Percentiles rank a stretch among this genome's conserved stretches.
Conservation (phyloP, 2,888 invertebrate genomes). For the Lamellibrachia satsuma region DNA sequence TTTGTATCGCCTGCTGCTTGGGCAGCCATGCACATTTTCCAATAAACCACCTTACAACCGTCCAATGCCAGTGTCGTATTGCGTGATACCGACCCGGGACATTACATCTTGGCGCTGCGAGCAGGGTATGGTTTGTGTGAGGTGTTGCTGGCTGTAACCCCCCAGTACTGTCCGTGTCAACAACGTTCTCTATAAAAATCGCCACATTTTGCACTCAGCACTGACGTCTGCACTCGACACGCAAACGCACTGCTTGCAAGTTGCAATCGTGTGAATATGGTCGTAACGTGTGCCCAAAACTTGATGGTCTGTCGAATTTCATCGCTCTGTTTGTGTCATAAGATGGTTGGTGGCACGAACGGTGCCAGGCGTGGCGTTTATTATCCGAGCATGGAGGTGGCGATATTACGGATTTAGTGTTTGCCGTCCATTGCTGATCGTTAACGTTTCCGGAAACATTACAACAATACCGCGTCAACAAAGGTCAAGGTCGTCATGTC, state of each 20-base stretch:
- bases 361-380: not conserved
- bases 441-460: conserved; percentile 10
- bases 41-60: too few relatives aligned
- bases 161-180: not conserved
- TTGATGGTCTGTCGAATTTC: conserved; percentile 1
- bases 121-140: too few relatives aligned
- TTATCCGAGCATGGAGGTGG: not conserved
- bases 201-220: conserved; percentile 17
- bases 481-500: not conserved
- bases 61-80: too few relatives aligned
- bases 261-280: not conserved
- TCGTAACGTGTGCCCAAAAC: not conserved
- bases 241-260: not conserved
- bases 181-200: not conserved
- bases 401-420: not conserved
- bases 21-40: too few relatives aligned
- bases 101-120: too few relatives aligned
- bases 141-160: too few relatives aligned
- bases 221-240: not conserved
- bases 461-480: not conserved
- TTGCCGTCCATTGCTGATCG: conserved; percentile 9
- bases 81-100: too few relatives aligned
- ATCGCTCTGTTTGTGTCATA: not conserved
- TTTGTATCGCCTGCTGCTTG: too few relatives aligned
- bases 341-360: not conserved